phyloP scores from a whole-genome alignment of 2,888 invertebrate species.

The Clanis bilineata region DNA sequence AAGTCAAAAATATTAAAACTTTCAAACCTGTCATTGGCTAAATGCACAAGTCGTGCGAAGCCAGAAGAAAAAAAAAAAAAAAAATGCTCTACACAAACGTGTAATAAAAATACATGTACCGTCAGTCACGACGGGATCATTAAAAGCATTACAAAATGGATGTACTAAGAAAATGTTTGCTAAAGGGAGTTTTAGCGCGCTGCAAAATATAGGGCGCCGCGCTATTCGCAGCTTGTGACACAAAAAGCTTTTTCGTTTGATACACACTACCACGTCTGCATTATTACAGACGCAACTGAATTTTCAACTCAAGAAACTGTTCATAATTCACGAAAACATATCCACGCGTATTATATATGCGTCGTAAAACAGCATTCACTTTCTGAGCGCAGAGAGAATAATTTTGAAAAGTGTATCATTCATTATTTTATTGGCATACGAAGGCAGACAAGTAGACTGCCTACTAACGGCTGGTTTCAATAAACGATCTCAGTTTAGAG shows the following conservation, averaged over 20 bases:
- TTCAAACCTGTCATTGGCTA: no score
- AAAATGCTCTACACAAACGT: no score
- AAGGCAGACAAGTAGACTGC: no score
- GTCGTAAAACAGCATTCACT: background rate
- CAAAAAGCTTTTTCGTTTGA: slow-evolving; percentile 67
- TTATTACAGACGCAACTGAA: slow-evolving; percentile 41
- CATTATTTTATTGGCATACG: no score
- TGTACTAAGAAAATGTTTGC: slow-evolving; percentile 32
- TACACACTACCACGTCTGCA: slow-evolving; percentile 41
- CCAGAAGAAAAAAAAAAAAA: no score
- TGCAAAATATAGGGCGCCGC: slow-evolving; percentile 69
- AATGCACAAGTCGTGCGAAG: no score
- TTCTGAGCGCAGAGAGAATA: no score
- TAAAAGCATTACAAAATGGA: slow-evolving; percentile 2
- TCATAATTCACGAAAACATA: background rate
- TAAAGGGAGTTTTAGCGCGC: slow-evolving; percentile 51
- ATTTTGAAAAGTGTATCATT: no score
- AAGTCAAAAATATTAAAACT: no score
- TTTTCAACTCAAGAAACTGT: slow-evolving; percentile 5
- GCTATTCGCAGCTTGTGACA: slow-evolving; percentile 60
- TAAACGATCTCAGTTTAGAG: no score
- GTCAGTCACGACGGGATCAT: background rate
- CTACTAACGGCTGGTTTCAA: no score
- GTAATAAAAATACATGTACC: background rate
- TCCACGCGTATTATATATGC: background rate